Evolutionary conservation across 2,113 vertebrate species (phyloP).

Genomic region (Salvator merianae): DNA sequence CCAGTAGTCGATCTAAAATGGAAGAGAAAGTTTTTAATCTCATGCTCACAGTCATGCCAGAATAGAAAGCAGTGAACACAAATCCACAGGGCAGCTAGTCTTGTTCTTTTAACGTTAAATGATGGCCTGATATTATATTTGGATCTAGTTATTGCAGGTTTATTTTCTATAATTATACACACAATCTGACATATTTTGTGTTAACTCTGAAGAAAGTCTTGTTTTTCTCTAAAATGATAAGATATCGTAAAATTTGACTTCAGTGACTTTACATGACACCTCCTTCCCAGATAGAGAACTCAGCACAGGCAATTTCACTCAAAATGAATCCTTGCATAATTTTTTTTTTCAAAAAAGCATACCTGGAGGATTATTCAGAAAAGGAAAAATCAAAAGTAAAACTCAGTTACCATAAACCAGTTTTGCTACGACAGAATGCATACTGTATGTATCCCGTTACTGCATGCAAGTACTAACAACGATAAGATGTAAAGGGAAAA

Average conservation of each 20-base stretch:
- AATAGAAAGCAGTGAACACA: not conserved
- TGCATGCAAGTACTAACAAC: not conserved
- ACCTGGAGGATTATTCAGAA: not conserved
- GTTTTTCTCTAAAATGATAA: accelerated
- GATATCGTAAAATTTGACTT: accelerated
- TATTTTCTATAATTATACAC: not conserved
- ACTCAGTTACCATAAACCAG: not conserved
- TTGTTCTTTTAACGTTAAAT: too few species aligned
- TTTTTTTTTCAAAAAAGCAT: too few species aligned
- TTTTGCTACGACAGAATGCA: not conserved
- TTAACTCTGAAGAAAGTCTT: not conserved
- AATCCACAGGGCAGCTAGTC: not conserved
- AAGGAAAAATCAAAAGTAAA: not conserved
- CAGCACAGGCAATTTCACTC: not conserved
- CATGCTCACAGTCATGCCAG: not conserved
- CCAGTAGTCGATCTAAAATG: not conserved
- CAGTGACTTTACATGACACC: not conserved
- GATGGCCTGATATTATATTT: not conserved
- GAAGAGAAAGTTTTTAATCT: not conserved
- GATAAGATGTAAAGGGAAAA: not conserved
- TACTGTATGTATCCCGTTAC: too few species aligned
- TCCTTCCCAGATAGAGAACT: not conserved
- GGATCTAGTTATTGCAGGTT: too few species aligned
- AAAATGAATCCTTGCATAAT: not conserved
- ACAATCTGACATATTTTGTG: not conserved